These are phyloP conservation scores for Geococcyx californianus DNA, from an alignment of 2,113 vertebrate species.

Conservation along the genomic window DNA sequence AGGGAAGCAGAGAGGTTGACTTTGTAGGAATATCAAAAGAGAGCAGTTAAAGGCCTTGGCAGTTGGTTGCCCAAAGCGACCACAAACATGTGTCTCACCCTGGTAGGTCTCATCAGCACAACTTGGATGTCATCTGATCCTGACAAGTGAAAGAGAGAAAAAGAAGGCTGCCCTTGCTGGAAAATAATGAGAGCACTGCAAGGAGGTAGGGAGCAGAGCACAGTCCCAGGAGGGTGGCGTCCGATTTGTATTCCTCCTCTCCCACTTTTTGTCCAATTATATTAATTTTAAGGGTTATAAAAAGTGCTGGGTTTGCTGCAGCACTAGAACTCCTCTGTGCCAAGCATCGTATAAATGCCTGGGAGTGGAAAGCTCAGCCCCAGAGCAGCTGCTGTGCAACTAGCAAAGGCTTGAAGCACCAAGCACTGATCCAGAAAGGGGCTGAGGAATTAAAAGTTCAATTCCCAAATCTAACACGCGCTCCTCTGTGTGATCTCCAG, in stretches of 20 bases:
- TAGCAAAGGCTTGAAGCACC: neutral
- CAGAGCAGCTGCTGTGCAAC: neutral
- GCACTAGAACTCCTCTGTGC: neutral
- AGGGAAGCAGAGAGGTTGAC: neutral
- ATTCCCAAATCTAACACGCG: neutral
- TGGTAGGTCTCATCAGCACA: conserved; percentile 45
- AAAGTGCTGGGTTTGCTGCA: neutral
- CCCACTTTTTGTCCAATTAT: neutral
- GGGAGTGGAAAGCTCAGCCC: neutral
- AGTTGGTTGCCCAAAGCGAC: conserved; percentile 42
- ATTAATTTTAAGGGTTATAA: neutral
- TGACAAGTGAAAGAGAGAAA: neutral
- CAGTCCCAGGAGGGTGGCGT: neutral
- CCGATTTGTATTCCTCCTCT: neutral
- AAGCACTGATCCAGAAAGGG: neutral
- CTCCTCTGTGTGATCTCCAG: neutral
- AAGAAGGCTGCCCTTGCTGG: neutral
- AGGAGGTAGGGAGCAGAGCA: neutral
- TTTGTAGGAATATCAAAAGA: neutral
- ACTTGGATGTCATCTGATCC: conserved; percentile 30
- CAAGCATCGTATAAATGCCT: neutral
- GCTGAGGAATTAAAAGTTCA: neutral
- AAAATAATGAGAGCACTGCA: neutral
- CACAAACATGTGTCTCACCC: conserved; percentile 45
- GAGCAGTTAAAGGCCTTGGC: conserved; percentile 38